These are phyloP conservation scores for Cyclura pinguis DNA, from an alignment of 2,797 vertebrate species.

Conservation along the genomic window DNA sequence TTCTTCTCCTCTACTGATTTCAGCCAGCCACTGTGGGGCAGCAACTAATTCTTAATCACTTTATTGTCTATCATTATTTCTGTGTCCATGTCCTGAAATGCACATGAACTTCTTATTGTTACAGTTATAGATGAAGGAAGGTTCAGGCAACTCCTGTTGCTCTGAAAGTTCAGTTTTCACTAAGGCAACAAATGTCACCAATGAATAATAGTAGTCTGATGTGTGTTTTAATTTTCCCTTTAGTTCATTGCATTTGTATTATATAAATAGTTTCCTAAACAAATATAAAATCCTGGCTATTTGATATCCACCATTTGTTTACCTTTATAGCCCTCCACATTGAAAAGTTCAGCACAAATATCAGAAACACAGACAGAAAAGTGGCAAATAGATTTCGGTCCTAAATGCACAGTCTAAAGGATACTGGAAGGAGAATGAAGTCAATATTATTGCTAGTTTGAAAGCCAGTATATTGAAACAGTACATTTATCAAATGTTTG, in stretches of 20 bases:
- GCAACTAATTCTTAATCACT: background rate
- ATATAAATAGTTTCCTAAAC: background rate
- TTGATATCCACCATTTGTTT: conserved; percentile 1
- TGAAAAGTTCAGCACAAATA: background rate
- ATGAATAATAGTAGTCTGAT: background rate
- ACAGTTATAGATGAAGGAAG: background rate
- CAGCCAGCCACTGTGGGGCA: background rate
- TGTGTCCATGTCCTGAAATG: background rate
- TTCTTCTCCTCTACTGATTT: conserved; percentile 4
- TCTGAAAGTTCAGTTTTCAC: background rate
- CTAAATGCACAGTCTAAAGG: background rate
- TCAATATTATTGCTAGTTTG: background rate
- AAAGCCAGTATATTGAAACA: background rate
- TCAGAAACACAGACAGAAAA: background rate
- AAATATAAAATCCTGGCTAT: background rate
- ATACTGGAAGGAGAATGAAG: background rate
- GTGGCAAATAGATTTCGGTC: background rate
- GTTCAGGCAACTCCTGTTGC: background rate
- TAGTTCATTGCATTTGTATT: background rate
- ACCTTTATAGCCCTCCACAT: background rate
- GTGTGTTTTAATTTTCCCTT: background rate
- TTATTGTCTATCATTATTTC: background rate
- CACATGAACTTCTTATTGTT: background rate
- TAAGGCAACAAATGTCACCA: background rate
- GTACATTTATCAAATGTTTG: background rate